Evolutionary conservation across 2,113 vertebrate genomes (phyloP), one percentile per base, ranked within the genome.

Genomic region (Semnornis frantzii): DNA sequence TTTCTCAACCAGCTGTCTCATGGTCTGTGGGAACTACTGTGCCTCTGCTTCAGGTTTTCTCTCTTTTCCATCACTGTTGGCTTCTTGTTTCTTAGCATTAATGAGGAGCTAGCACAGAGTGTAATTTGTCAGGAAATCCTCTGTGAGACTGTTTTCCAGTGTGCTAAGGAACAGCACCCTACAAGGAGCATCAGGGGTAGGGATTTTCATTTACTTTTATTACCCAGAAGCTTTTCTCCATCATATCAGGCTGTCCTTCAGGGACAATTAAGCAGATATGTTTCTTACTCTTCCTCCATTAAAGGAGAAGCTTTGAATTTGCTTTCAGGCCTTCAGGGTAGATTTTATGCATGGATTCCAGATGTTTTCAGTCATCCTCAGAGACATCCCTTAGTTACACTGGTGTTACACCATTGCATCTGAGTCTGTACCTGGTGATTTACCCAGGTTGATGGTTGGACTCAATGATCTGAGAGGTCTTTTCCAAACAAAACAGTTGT

Each of bases 151-250:
- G 44, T 23, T 76, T 93, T 97, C 66, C 60, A 81, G 21, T 10
- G 37, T 48, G 66, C 63, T 62, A 69, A 74, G n/a, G 78, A 70
- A 64, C 78, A 79, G 63, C 63, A 44, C 62, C 34, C 93, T 42
- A 54, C 2, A 21, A 39, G 34, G 94, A 57, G 76, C 64, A 87
- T 57, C 52, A 62, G 82, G 85, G 34, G 33, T 46, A 88, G 25
- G 42, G 72, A 89, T 95, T 95, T 59, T 73, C 63, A 82, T 96
- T 96, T 85, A 69, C 66, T 97, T 96, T 89, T 93, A 87, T 90
- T 92, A 84, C 8, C 8, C 39, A 68, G 54, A 96, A 97, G 63
- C 2, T 70, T 93, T 89, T 94, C 50, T 92, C 30, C 62, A 82
- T 82, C 70, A 59, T 84, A 81, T 82, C 50, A 92, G 50, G 52